phyloP scores from a whole-genome alignment of 2,888 invertebrate genomes.

The Nudaria mundana region DNA sequence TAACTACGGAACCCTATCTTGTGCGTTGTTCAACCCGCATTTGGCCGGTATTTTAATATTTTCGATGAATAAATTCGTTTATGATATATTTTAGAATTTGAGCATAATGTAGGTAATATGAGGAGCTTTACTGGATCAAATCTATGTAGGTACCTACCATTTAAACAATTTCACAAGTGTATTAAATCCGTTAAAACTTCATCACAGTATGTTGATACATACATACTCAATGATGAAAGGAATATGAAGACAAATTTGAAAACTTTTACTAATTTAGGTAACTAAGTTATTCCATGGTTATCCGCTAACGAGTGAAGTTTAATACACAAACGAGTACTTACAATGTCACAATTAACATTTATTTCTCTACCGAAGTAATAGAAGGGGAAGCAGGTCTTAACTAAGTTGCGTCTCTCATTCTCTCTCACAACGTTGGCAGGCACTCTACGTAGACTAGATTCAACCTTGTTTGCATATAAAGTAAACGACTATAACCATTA shows the following conservation, averaged over 20 bases:
- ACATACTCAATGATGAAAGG: slow-evolving; percentile 20
- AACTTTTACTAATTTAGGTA: slow-evolving; percentile 16
- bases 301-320: slow-evolving; percentile 31
- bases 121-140: too few relatives aligned
- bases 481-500: background rate
- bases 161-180: too few relatives aligned
- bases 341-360: slow-evolving; percentile 30
- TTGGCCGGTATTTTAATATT: too few relatives aligned
- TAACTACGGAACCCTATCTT: too few relatives aligned
- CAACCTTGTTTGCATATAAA: background rate
- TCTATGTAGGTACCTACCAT: too few relatives aligned
- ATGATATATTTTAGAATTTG: too few relatives aligned
- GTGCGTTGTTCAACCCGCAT: too few relatives aligned
- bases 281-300: slow-evolving; percentile 25
- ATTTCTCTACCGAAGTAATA: background rate
- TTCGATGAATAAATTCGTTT: too few relatives aligned
- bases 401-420: background rate
- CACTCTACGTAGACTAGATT: background rate
- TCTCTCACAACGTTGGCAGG: too few relatives aligned
- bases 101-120: too few relatives aligned
- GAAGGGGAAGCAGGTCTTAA: background rate
- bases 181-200: too few relatives aligned
- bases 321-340: slow-evolving; percentile 30
- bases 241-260: slow-evolving; percentile 22
- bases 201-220: too few relatives aligned